phyloP scores from a whole-genome alignment of 1,140 invertebrate species.

The Eumeta japonica region DNA sequence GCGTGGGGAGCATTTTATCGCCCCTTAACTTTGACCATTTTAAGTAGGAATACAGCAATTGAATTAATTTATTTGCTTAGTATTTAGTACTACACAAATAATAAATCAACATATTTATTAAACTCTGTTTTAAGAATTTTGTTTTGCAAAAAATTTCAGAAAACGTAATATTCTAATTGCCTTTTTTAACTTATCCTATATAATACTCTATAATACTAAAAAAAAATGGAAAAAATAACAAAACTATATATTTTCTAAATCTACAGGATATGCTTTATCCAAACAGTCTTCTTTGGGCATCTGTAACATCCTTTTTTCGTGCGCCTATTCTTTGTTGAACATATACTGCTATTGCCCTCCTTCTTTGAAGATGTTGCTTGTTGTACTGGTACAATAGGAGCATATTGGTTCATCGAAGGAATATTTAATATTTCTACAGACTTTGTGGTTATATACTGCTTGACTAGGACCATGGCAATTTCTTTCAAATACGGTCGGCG shows the following conservation, averaged over 20 bases:
- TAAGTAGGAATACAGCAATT: conserved; percentile 10
- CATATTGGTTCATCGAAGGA: conserved; percentile 11
- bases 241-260: too few relatives aligned
- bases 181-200: conserved; percentile 9
- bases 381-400: conserved; percentile 10
- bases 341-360: too few relatives aligned
- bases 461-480: conserved; percentile 10
- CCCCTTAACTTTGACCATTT: conserved; percentile 7
- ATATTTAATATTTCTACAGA: too few relatives aligned
- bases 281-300: conserved; percentile 13
- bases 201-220: conserved; percentile 8
- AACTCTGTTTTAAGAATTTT: conserved; percentile 5
- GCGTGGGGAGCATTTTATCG: too few relatives aligned
- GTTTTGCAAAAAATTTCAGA: conserved; percentile 9
- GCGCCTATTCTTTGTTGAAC: conserved; percentile 12
- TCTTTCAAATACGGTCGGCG: too few relatives aligned
- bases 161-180: conserved; percentile 7
- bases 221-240: conserved; percentile 6
- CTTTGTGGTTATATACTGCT: conserved; percentile 11
- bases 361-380: conserved; percentile 10
- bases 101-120: conserved; percentile 9
- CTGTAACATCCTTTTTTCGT: too few relatives aligned
- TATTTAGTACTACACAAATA: conserved; percentile 8
- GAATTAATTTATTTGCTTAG: too few relatives aligned
- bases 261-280: too few relatives aligned